phyloP scores from a whole-genome alignment of 53 echinoderm and acorn worm genomes.

The Hippasteria phrygiana region DNA sequence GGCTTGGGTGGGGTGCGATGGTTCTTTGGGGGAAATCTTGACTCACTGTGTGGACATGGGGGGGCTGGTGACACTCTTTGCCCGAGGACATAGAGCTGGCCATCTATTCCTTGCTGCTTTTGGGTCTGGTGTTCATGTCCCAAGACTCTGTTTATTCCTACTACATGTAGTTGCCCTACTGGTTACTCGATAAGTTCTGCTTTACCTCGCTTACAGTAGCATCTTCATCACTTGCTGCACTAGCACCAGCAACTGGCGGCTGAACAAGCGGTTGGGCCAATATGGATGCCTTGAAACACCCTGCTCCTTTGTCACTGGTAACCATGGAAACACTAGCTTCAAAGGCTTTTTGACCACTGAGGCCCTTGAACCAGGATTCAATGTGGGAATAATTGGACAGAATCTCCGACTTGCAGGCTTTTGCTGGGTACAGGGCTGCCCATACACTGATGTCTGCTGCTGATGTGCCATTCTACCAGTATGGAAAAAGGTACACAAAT shows the following conservation, averaged over 20 bases:
- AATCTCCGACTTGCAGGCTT: constrained; percentile 47
- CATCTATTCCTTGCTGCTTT: no score
- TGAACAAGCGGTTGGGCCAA: constrained; percentile 77
- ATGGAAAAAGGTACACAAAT: not conserved
- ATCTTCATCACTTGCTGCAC: constrained; percentile 25
- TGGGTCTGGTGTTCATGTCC: no score
- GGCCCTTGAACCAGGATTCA: constrained; percentile 77
- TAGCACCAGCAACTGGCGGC: constrained; percentile 10
- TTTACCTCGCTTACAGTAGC: constrained; percentile 6
- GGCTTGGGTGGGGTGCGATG: no score
- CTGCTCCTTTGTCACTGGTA: constrained; percentile 74
- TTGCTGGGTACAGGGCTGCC: constrained; percentile 88
- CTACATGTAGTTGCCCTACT: no score
- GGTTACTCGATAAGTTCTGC: no score
- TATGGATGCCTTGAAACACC: constrained; percentile 84
- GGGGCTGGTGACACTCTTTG: no score
- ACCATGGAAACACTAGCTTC: constrained; percentile 70
- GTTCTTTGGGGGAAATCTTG: no score
- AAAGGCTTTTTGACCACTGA: constrained; percentile 66
- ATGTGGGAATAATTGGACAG: constrained; percentile 60
- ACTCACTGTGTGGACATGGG: no score
- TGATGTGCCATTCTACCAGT: constrained; percentile 57
- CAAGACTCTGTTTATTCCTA: no score
- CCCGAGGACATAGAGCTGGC: no score
- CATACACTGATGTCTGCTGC: constrained; percentile 88